Conservation (phyloP, 2,797 vertebrate genomes). For the Chaunax sp. region DNA sequence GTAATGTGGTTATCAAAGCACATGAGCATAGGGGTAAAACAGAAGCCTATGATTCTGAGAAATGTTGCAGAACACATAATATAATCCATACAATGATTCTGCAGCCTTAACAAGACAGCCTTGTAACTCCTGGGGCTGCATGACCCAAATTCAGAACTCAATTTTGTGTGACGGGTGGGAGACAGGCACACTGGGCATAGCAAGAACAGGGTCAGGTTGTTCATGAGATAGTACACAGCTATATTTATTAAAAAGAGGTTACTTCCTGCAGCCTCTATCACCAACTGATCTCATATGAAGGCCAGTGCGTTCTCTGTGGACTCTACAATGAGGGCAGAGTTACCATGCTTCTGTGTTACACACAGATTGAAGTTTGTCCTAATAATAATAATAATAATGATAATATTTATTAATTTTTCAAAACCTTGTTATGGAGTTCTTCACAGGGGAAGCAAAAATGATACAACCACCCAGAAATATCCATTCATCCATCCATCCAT, state of each 20-base stretch:
- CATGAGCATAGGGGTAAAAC: neutral
- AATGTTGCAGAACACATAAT: conserved; percentile 31
- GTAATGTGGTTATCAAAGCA: neutral
- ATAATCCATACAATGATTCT: conserved; percentile 45
- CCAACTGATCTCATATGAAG: conserved; percentile 60
- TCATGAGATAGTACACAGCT: conserved; percentile 64
- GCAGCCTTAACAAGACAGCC: conserved; percentile 42
- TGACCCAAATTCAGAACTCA: conserved; percentile 80
- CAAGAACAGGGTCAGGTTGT: conserved; percentile 62
- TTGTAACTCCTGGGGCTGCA: conserved; percentile 69
- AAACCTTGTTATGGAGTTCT: too few species aligned
- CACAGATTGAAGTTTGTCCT: conserved; percentile 7
- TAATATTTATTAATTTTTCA: too few species aligned
- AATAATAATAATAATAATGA: too few species aligned
- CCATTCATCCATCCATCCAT: too few species aligned
- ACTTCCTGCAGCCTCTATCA: conserved; percentile 60
- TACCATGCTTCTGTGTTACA: conserved; percentile 18
- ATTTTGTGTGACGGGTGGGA: conserved; percentile 72
- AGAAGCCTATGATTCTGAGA: conserved; percentile 17
- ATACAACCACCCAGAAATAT: too few species aligned
- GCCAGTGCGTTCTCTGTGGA: conserved; percentile 50
- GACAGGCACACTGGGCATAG: conserved; percentile 63
- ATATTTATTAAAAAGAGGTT: conserved; percentile 77
- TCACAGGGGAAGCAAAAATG: too few species aligned
- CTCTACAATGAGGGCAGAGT: conserved; percentile 38